Conservation (phyloP, 2,888 invertebrate species). For the Latrodectus elegans region DNA sequence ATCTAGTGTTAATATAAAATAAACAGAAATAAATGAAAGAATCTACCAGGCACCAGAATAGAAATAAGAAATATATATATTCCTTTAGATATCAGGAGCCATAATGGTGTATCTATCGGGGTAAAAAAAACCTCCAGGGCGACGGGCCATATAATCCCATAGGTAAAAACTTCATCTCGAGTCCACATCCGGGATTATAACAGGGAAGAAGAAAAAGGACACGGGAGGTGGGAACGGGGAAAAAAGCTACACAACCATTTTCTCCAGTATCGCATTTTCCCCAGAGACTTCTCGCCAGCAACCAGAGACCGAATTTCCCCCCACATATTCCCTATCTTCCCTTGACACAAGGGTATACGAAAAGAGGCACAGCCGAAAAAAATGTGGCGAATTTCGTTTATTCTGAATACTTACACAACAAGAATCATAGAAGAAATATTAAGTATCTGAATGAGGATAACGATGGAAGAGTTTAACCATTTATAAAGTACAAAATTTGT, state of each 20-base stretch:
- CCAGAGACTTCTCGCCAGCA: background rate
- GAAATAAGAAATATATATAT: slow-evolving; percentile 16
- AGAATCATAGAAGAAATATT: too few relatives aligned
- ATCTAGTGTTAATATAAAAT: too few relatives aligned
- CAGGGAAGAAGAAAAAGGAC: background rate
- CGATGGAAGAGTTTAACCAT: too few relatives aligned
- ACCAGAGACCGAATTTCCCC: background rate
- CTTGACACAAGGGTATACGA: background rate
- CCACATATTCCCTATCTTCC: background rate
- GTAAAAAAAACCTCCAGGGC: slow-evolving; percentile 22
- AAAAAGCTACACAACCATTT: slow-evolving; percentile 5
- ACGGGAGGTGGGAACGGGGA: background rate
- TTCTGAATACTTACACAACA: too few relatives aligned
- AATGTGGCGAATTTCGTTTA: too few relatives aligned
- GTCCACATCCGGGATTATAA: slow-evolving; percentile 58
- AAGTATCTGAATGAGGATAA: too few relatives aligned
- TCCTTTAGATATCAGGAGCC: slow-evolving; percentile 33
- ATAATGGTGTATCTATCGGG: slow-evolving; percentile 4
- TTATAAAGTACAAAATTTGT: too few relatives aligned
- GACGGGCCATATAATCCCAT: slow-evolving; percentile 49
- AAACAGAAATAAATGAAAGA: background rate
- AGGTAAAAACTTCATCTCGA: slow-evolving; percentile 62
- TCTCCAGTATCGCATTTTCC: background rate
- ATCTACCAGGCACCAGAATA: background rate
- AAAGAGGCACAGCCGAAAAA: too few relatives aligned